Percentiles rank a stretch among this genome's conserved stretches.
Evolutionary conservation across 2,888 invertebrate species (phyloP).

Genomic region (Hoplodrina blanda): DNA sequence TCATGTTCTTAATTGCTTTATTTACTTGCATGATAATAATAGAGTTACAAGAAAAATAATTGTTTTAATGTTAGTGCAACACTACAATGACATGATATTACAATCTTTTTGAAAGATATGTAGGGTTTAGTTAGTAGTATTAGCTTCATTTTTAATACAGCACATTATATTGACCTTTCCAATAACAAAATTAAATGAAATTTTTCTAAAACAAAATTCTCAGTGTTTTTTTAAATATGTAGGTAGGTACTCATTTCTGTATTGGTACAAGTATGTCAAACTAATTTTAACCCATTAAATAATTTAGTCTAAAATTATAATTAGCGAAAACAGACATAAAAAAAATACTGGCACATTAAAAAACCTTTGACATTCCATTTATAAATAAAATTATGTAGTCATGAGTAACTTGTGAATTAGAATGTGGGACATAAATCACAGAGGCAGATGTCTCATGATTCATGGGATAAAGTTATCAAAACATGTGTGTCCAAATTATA

Average conservation of each 20-base stretch:
- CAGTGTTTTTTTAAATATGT: background rate
- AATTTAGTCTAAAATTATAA: background rate
- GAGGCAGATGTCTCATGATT: conserved; percentile 77
- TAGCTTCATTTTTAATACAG: background rate
- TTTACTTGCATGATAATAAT: conserved; percentile 34
- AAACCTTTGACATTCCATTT: conserved; percentile 28
- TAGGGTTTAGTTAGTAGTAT: background rate
- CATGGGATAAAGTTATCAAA: conserved; percentile 71
- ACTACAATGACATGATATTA: background rate
- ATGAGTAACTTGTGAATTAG: conserved; percentile 46
- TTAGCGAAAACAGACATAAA: background rate
- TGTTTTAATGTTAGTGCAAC: background rate
- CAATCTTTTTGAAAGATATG: background rate
- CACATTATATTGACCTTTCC: background rate
- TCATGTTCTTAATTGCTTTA: conserved; percentile 31
- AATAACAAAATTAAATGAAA: background rate
- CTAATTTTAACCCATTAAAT: background rate
- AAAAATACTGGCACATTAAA: conserved; percentile 22
- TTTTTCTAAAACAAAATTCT: background rate
- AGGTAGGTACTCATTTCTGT: background rate
- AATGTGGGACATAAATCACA: conserved; percentile 62
- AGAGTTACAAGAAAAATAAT: background rate
- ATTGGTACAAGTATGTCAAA: background rate
- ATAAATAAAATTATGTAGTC: conserved; percentile 42
- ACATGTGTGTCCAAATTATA: conserved; percentile 75